Percentiles rank a stretch among this genome's conserved stretches.
These are phyloP conservation scores for Ochotona princeps DNA, from an alignment of 2,113 vertebrate genomes.

Conservation along the genomic window DNA sequence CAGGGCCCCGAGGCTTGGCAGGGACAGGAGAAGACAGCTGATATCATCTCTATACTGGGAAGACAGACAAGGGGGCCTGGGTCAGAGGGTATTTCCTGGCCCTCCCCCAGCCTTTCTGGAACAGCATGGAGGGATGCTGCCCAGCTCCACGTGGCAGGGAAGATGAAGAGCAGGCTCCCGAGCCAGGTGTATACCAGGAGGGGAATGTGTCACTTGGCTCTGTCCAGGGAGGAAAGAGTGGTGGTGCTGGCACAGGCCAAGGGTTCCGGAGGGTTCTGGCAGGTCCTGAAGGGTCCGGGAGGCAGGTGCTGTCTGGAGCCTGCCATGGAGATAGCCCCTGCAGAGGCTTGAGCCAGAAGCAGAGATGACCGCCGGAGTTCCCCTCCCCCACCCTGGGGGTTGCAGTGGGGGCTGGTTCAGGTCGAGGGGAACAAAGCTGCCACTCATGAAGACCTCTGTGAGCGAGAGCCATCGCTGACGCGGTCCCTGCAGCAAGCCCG, in stretches of 20 bases:
- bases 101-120: background rate
- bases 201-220: rapidly evolving
- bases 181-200: background rate
- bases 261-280: background rate
- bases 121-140: background rate
- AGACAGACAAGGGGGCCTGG: background rate
- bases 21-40: background rate
- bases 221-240: background rate
- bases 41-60: background rate
- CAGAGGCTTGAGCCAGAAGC: background rate
- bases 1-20: background rate
- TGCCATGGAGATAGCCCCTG: background rate
- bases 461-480: background rate
- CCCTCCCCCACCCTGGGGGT: background rate
- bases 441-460: background rate
- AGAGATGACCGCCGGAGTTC: background rate
- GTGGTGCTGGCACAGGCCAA: background rate
- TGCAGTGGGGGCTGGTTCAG: too few species aligned
- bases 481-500: background rate
- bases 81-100: too few species aligned
- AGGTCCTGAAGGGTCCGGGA: background rate
- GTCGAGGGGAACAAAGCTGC: background rate
- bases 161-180: background rate
- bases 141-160: background rate
- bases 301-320: background rate